Percentiles rank a stretch among this genome's conserved stretches.
phyloP scores from a whole-genome alignment of 2,113 vertebrate species.

The Odobenus rosmarus region DNA sequence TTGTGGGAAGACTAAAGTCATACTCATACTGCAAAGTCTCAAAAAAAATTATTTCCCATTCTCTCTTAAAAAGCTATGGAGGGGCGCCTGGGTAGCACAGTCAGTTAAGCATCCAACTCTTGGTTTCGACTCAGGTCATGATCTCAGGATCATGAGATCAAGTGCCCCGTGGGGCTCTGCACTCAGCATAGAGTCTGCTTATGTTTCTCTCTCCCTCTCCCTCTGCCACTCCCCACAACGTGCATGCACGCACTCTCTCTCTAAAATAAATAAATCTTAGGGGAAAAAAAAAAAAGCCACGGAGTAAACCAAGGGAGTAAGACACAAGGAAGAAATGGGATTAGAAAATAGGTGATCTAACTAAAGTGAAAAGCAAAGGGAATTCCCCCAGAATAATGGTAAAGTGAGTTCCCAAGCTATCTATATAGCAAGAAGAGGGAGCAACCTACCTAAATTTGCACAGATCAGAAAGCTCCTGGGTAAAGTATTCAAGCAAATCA shows the following conservation, averaged over 20 bases:
- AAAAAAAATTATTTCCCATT: neutral
- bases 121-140: neutral
- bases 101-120: neutral
- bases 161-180: neutral
- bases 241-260: neutral
- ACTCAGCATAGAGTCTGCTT: neutral
- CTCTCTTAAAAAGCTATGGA: conserved; percentile 1
- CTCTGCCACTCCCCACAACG: neutral
- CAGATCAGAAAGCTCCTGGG: neutral
- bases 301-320: neutral
- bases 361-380: neutral
- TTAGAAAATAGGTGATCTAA: neutral
- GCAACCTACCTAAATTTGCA: neutral
- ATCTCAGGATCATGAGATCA: neutral
- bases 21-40: neutral
- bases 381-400: neutral
- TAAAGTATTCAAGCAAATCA: neutral
- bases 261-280: neutral
- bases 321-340: neutral
- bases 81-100: neutral
- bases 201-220: neutral
- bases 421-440: neutral
- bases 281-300: neutral
- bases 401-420: neutral
- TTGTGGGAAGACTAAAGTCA: neutral